Evolutionary conservation across 2,797 vertebrate species (phyloP).

Genomic region (Columba guinea): DNA sequence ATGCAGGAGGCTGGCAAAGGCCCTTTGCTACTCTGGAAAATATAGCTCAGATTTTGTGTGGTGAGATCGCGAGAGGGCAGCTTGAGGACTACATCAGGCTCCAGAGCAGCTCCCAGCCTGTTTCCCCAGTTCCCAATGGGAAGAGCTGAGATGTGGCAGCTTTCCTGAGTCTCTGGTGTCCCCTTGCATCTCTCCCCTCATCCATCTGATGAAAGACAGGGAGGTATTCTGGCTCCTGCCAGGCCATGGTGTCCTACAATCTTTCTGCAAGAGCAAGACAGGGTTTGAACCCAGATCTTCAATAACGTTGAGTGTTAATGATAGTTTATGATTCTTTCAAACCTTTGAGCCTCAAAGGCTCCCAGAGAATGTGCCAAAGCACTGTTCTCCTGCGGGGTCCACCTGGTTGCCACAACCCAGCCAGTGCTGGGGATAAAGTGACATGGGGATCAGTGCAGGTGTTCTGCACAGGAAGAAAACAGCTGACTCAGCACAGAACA

Average conservation of each 20-base stretch:
- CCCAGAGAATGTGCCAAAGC: background rate
- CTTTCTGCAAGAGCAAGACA: background rate
- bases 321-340: background rate
- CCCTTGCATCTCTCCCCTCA: background rate
- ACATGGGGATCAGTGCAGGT: fast-evolving
- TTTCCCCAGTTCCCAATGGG: background rate
- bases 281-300: background rate
- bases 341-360: background rate
- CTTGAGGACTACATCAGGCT: background rate
- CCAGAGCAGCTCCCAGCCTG: background rate
- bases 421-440: background rate
- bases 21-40: background rate
- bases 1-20: background rate
- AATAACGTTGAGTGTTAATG: background rate
- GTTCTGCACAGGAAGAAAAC: background rate
- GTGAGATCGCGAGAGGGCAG: background rate
- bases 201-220: background rate
- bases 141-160: background rate
- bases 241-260: background rate
- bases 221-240: background rate
- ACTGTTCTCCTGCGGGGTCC: background rate
- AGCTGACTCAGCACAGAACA: background rate
- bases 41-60: fast-evolving
- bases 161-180: background rate
- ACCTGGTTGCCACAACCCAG: background rate